Base-by-base conservation (phyloP, 2,113 vertebrate genomes). In the Ranitomeya variabilis region DNA sequence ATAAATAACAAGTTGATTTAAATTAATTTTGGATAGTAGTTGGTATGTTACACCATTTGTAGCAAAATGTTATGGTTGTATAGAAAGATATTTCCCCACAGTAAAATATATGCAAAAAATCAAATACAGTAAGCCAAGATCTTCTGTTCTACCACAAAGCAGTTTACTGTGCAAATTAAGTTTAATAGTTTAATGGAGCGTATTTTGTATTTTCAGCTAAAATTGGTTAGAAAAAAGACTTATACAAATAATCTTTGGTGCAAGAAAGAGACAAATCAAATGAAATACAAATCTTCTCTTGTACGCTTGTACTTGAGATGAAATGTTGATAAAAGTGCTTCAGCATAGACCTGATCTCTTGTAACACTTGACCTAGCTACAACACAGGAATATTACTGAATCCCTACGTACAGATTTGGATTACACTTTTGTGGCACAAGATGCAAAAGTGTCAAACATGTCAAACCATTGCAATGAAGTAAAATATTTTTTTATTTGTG, bases 251-350 rank as follows among this genome's bases (percentile, higher is more conserved):
- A 62, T 37, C 3, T 66, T 51, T 15, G 19, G 60, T 67, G 3
- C 37, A 18, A 21, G 60, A 3, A 64, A n/a, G 19, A 14, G 9
- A 60, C 37, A 66, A 37, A 45, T 83, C 23, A 66, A 52, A 66
- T 26, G 7, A 83, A 83, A 64, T 83, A 83, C 62, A n/a, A 13
- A 62, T 83, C 45, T 83, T 83, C 57, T 66, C 11, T 66, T 66
- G 60, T 52, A 66, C 57, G 51, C 11, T 66, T 66, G 60, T 83
- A 66, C 45, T 21, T 23, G 11, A 83, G 11, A 83, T 83, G 60
- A 67, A 83, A 66, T 66, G 60, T 83, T 83, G 55, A 83, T 83
- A 45, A 66, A 66, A 83, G 16, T 66, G 60, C 21, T 83, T 19
- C 21, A 66, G 16, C 37, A 52, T 51, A 45, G 80, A 52, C 60